Conservation (phyloP, 2,113 vertebrate species). For the Nanorana parkeri region DNA sequence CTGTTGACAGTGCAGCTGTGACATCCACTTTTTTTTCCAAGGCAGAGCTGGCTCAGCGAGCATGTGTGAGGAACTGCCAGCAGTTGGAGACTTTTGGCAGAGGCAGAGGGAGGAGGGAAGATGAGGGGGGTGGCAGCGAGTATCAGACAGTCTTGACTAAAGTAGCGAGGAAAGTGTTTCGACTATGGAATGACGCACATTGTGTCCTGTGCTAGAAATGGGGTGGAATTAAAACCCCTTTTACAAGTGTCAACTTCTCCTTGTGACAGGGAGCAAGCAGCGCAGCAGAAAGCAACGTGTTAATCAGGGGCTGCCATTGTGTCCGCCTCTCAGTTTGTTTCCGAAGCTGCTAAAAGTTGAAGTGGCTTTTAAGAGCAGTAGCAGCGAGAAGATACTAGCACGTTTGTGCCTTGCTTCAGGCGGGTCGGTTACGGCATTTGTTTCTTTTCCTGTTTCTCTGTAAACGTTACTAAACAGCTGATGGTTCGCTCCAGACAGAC, state of each 20-base stretch:
- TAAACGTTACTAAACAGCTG: slow-evolving; percentile 38
- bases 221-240: slow-evolving; percentile 43
- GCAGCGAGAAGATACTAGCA: neutral
- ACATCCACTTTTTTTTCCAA: slow-evolving; percentile 28
- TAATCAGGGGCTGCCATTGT: slow-evolving; percentile 12
- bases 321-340: neutral
- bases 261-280: slow-evolving; percentile 32
- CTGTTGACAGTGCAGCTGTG: slow-evolving; percentile 38
- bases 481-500: neutral
- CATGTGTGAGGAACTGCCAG: slow-evolving; percentile 38
- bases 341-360: slow-evolving; percentile 18
- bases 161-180: slow-evolving; percentile 21
- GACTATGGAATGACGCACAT: slow-evolving; percentile 54
- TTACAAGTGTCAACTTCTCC: slow-evolving; percentile 6
- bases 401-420: neutral
- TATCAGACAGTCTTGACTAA: slow-evolving; percentile 30
- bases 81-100: slow-evolving; percentile 43
- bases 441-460: neutral
- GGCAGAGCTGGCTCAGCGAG: slow-evolving; percentile 29
- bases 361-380: slow-evolving; percentile 9
- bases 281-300: slow-evolving; percentile 38
- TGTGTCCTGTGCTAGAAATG: slow-evolving; percentile 36
- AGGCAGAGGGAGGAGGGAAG: slow-evolving; percentile 25
- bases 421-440: neutral
- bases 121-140: slow-evolving; percentile 35